phyloP scores from a whole-genome alignment of 2,113 vertebrate species.

The Desmodus rotundus region DNA sequence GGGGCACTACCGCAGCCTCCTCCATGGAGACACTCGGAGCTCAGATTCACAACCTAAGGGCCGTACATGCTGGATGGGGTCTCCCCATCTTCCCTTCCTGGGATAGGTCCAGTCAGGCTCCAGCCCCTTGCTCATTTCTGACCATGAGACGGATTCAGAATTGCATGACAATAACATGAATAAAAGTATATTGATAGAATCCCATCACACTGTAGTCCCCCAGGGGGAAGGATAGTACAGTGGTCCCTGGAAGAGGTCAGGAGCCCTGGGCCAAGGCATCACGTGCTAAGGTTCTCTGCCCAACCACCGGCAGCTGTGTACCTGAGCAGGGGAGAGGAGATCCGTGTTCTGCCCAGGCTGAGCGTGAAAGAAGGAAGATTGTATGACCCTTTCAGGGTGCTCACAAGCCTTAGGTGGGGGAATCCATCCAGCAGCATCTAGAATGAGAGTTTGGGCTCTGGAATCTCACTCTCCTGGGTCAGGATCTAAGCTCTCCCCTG shows the following conservation, averaged over 20 bases:
- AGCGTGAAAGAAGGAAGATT: background rate
- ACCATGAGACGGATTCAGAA: background rate
- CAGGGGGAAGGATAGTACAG: background rate
- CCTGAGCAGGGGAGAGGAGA: background rate
- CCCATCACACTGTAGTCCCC: background rate
- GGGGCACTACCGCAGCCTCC: background rate
- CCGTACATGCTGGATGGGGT: background rate
- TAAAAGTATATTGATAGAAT: background rate
- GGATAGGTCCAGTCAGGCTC: background rate
- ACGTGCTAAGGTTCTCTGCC: background rate
- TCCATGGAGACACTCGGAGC: fast-evolving
- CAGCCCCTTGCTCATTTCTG: background rate
- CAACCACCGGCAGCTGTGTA: background rate
- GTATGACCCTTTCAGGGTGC: background rate
- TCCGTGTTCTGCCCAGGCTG: background rate
- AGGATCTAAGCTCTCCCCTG: background rate
- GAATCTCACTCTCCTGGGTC: background rate
- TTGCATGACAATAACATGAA: background rate
- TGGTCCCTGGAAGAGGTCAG: background rate
- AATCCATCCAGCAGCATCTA: background rate
- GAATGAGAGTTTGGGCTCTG: background rate
- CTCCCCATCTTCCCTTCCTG: background rate
- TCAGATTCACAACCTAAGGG: fast-evolving
- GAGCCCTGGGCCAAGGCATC: background rate
- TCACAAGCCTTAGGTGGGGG: background rate